Base-by-base conservation (phyloP, 2,888 invertebrate species). In the Pomacea canaliculata region DNA sequence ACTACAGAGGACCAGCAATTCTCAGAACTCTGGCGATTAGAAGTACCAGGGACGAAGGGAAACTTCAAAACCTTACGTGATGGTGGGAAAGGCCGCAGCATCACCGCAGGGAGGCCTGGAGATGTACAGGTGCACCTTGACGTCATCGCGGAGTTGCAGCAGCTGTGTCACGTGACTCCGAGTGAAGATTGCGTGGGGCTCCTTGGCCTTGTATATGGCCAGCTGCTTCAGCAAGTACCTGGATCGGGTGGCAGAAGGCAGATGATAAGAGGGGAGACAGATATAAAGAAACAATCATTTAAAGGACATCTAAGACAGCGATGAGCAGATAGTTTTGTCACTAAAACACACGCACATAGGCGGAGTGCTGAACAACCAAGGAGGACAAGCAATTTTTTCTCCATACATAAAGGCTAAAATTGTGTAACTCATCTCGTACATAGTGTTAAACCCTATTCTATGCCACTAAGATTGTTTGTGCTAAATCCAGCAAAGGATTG, bases 21-120 rank as follows among this genome's bases (percentile, higher is more conserved):
- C 37, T 37, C 37, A 0, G 37, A 37, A 37, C 37, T 37, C 51
- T 13, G 8, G 51, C 51, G 51, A 56, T 56, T 56, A 16, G 10
- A 7, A 56, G 12, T 10, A 13, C 51, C 16, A 56, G 51, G 12
- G 12, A 16, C 16, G 51, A 56, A 16, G 23, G 49, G 46, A 48
- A 7, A 27, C 13, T 19, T 12, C 37, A 60, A 5, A 51, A 7
- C 56, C 65, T 72, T n/a, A 80, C 80, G 76, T 76, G 71, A 83
- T 83, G 19, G 81, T 82, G 5, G 81, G 81, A 68, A 83, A 83
- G 60, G 83, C 83, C 0, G 83, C 82, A 19, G 83, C 83, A 70
- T 83, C 83, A 7, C 83, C 83, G 73, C 83, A 83, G 16, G 83
- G 82, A 3, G 83, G 83, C 5, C 82, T 73, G 56, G 80, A 80